Evolutionary conservation across 2,797 vertebrate species (phyloP).

Genomic region (Lithobates sylvaticus): DNA sequence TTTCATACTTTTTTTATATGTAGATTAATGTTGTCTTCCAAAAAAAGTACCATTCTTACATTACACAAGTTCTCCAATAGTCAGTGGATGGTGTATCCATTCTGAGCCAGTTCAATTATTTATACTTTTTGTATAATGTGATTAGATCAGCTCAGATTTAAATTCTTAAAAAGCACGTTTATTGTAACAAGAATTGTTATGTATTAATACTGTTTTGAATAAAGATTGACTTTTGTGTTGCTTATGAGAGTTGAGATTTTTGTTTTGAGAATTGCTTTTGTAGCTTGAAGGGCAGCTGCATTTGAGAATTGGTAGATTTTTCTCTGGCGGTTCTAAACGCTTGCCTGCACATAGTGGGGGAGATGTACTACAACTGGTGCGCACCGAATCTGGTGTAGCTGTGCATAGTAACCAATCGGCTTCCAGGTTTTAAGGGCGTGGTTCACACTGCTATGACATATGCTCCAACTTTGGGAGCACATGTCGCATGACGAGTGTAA

Average conservation of each 20-base stretch:
- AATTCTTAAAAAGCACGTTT: conserved; percentile 83
- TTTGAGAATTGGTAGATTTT: neutral
- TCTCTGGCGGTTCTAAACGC: no score
- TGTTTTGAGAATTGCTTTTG: neutral
- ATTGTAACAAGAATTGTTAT: conserved; percentile 85
- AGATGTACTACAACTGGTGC: no score
- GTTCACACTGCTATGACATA: no score
- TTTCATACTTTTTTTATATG: conserved; percentile 80
- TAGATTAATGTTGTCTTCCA: conserved; percentile 82
- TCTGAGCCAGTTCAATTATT: conserved; percentile 80
- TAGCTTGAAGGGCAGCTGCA: neutral
- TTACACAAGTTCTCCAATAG: conserved; percentile 71
- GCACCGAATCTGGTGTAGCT: no score
- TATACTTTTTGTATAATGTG: conserved; percentile 84
- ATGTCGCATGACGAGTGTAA: no score
- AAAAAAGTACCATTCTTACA: conserved; percentile 72
- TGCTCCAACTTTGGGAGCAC: no score
- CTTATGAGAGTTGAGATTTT: conserved; percentile 64
- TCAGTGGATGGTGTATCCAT: conserved; percentile 75
- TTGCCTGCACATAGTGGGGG: no score
- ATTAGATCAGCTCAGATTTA: conserved; percentile 82
- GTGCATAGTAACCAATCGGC: no score
- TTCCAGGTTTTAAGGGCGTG: no score
- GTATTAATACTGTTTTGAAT: conserved; percentile 88
- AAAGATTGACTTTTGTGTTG: conserved; percentile 86